Evolutionary conservation across 2,113 vertebrate species (phyloP), one percentile per base, ranked within the genome.

Genomic region (Picathartes gymnocephalus): DNA sequence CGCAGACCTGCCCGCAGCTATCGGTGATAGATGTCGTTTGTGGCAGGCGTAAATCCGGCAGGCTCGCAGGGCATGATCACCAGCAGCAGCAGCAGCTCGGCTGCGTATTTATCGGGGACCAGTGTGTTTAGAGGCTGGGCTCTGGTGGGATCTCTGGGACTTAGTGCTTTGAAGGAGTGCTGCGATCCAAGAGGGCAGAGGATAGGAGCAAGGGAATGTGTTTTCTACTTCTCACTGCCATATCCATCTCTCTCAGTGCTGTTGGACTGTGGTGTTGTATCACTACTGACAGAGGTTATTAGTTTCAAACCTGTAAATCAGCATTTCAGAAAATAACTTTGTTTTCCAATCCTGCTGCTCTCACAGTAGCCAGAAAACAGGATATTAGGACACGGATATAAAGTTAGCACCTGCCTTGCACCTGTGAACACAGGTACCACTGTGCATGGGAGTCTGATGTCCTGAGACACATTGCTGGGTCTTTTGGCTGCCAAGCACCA

Each of bases 351-450:
- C 20, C 17, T 16, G 35, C 48, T n/a, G 82, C 54, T 77, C 10
- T 10, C 7, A 16, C 0, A 0, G 42, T 12, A 25, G 17, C 50
- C 62, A 47, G 0, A 0, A 40, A 70, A 44, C 14, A n/a, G 61
- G 70, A 39, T 47, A 17, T 47, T 58, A 21, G 4, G 13, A 40
- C 35, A 56, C 22, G 44, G 58, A 13, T 4, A 35, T 4, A n/a
- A 91, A 50, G 40, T 51, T 31, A 74, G 65, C 13, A 22, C 39
- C 30, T 0, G 0, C 39, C 39, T 71, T 3, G 1, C 11, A 15
- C 60, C 50, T 61, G 9, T 65, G 71, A 50, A 25, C 5, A 1
- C 35, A 51, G 53, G 77, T 28, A 30, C 15, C 16, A 8, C 22
- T 27, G 35, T 40, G 64, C 66, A n/a, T 15, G 9, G 40, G 33